Base-by-base conservation (phyloP, 1,140 invertebrate species). In the Drosophila kepulauana region DNA sequence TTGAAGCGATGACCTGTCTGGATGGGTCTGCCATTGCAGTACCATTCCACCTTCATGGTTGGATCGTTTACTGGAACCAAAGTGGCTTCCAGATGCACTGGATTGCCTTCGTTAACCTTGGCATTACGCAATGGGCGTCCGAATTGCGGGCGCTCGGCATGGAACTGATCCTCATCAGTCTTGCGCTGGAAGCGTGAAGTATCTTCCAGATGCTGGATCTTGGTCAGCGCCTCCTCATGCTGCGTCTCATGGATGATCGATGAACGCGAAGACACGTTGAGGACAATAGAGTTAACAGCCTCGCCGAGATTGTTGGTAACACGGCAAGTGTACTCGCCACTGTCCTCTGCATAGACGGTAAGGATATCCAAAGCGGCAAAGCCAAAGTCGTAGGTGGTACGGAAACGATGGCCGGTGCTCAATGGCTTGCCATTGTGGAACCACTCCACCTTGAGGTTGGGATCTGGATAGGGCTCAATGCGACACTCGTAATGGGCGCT, bases 41-140 rank as follows among this genome's bases (percentile, higher is more conserved):
- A 98, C 98, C 98, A 99, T 93, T 99, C 98, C 16, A 99, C 97
- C 67, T 96, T 95, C 97, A 99, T 98, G 1, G 97, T 98, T 4
- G 97, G 97, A 93, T 99, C 98, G 92, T 98, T 98, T 0, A 98
- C 97, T 1, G 98, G 98, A 6, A 98, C 97, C 4, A 99, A 93
- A 3, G 97, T 98, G 13, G 98, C 98, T 94, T 99, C 98, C 87
- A 99, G 95, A 93, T 99, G 98, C 70, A 98, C 97, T 38, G 96
- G 96, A 75, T 96, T 95, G n/a, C 98, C 97, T 93, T 99, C 98
- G 30, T 95, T 94, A 3, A 98, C 94, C 84, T 97, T 95, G 76
- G 96, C 97, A 85, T 97, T 98, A 84, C 97, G 97, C 71, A 98
- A 92, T n/a, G 97, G 96, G 78, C 97, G 94, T 52, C 97, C 97